phyloP scores from a whole-genome alignment of 1,140 invertebrate species.

The Asbolus verrucosus region DNA sequence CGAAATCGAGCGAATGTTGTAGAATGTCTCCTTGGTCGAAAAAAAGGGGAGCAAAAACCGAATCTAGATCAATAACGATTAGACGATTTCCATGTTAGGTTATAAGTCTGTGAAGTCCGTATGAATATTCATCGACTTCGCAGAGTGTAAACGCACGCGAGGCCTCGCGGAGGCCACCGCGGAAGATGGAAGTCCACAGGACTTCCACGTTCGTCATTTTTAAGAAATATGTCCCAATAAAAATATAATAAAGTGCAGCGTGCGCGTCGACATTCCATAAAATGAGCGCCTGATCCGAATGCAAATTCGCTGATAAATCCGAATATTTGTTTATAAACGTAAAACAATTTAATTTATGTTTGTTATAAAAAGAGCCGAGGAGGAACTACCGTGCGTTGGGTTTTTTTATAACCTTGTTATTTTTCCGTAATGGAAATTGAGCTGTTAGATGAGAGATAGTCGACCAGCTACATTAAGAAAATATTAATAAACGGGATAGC shows the following conservation, averaged over 20 bases:
- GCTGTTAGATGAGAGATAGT: too few relatives aligned
- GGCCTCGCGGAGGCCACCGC: too few relatives aligned
- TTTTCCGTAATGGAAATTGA: neutral
- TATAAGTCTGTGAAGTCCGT: conserved; percentile 18
- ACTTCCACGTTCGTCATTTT: conserved; percentile 30
- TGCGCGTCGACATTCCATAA: conserved; percentile 29
- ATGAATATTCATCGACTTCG: conserved; percentile 42
- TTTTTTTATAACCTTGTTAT: neutral
- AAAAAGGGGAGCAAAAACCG: conserved; percentile 24
- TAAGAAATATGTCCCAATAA: conserved; percentile 15
- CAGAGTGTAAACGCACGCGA: conserved; percentile 39
- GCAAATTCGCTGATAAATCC: conserved; percentile 9
- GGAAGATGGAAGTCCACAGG: conserved; percentile 30
- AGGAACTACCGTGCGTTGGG: neutral
- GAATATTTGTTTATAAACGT: conserved; percentile 9
- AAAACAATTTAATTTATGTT: conserved; percentile 8
- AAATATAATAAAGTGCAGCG: conserved; percentile 30
- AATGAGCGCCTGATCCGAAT: conserved; percentile 9
- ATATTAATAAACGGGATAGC: conserved; percentile 14
- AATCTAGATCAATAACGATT: conserved; percentile 43
- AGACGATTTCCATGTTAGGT: conserved; percentile 34
- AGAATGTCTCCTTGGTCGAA: conserved; percentile 9
- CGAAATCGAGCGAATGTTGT: conserved; percentile 5
- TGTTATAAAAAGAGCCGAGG: conserved; percentile 29
- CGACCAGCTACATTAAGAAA: neutral